Evolutionary conservation across 30 jellyfish, hydroid and myxozoan genomes (phyloP), one percentile per base, ranked within the genome.

Genomic region (Cassiopea xamachana): DNA sequence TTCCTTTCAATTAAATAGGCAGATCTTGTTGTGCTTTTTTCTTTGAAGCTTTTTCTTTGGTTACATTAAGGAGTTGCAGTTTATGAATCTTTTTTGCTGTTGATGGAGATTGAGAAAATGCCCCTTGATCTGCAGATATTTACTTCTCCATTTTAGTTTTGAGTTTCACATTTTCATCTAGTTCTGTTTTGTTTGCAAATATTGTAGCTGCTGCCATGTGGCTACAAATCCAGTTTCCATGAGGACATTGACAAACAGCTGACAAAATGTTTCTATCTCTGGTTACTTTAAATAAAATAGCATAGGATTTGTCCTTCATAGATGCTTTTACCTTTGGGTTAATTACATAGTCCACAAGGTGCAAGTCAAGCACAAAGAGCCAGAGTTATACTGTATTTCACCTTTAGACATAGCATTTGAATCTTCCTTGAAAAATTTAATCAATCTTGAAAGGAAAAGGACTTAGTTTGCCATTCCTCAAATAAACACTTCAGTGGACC

Each of bases 171-270:
- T 74, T 78, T 58, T 78, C 50, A 1, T 74, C 48, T 7, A 48
- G 10, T 51, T 75, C 87, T n/a, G 75, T 50, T 78, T 75, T 78
- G 43, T 78, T 78, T 46, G 50, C 87, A 78, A 47, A 78, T 1
- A 49, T 14, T 47, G 87, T 2, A 14, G 81, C 81, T 78, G 87
- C 87, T 48, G 87, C 87, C 87, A 47, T 78, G 50, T 78, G 87
- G 73, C 87, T 78, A 46, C 87, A 50, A 16, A 47, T 78, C 87
- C 87, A 78, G 48, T 78, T 55, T 48, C 87, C 87, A 12, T 75
- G 13, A 27, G 87, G 87, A 27, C 74, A 78, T 47, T 78, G 15
- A 58, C 87, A 48, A 6, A 51, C 50, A 19, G 87, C 87, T 1
- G n/a, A 45, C 87, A 4, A 9, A 75, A 50, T 51, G 62, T 48